Evolutionary conservation across 2,888 invertebrate genomes (phyloP).

Genomic region (Zaprionus bogoriensis): DNA sequence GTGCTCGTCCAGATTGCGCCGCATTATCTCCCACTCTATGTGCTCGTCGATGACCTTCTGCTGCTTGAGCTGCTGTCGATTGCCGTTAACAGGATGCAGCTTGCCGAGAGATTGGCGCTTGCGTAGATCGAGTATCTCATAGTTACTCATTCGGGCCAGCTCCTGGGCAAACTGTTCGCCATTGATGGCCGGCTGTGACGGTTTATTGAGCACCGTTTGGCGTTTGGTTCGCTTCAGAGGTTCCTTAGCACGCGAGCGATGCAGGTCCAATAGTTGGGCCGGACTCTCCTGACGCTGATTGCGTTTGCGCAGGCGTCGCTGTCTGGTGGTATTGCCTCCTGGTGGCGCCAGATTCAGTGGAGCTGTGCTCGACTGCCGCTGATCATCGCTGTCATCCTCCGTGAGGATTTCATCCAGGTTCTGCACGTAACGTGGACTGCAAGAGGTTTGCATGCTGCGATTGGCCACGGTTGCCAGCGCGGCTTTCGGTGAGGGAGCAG

Average conservation of each 20-base stretch:
- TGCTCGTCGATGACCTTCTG: slow-evolving; percentile 57
- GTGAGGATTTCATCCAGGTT: slow-evolving; percentile 44
- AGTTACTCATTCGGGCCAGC: slow-evolving; percentile 73
- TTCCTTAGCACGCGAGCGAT: slow-evolving; percentile 33
- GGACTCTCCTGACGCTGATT: slow-evolving; percentile 6
- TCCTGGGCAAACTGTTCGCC: slow-evolving; percentile 77
- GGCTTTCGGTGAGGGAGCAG: neutral
- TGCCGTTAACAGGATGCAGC: slow-evolving; percentile 39
- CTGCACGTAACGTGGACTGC: neutral
- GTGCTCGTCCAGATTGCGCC: slow-evolving; percentile 44
- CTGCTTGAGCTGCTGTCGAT: slow-evolving; percentile 26
- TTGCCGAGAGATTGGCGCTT: slow-evolving; percentile 70
- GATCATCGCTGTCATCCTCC: slow-evolving; percentile 60
- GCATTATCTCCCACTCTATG: slow-evolving; percentile 57
- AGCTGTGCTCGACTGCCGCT: slow-evolving; percentile 17
- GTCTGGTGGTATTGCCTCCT: slow-evolving; percentile 18
- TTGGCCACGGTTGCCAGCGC: neutral
- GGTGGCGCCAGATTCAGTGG: slow-evolving; percentile 50
- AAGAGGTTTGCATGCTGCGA: slow-evolving; percentile 43
- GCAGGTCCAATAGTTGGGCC: slow-evolving; percentile 49
- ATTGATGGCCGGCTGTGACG: slow-evolving; percentile 68
- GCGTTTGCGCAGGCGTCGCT: slow-evolving; percentile 12
- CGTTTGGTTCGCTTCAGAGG: neutral
- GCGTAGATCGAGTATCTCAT: slow-evolving; percentile 76
- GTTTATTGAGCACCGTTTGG: slow-evolving; percentile 57